Evolutionary conservation across 2,888 invertebrate genomes (phyloP).

Genomic region (Allophyes oxyacanthae): DNA sequence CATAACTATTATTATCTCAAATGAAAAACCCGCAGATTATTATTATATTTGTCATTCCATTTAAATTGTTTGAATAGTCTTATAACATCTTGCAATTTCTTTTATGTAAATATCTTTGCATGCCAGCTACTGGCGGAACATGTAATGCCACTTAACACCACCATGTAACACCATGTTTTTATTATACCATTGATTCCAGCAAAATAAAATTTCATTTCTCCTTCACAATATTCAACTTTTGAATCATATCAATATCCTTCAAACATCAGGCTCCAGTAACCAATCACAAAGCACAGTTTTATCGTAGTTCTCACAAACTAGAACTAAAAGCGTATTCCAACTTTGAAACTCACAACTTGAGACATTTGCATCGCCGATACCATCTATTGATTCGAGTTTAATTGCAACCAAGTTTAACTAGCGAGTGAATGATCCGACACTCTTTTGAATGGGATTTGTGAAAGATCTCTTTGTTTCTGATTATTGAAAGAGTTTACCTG

Average conservation of each 20-base stretch:
- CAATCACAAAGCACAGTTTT: conserved; percentile 50
- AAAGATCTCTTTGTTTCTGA: conserved; percentile 21
- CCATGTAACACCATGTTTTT: too few relatives aligned
- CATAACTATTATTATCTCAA: too few relatives aligned
- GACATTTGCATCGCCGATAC: conserved; percentile 58
- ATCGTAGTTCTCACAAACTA: conserved; percentile 37
- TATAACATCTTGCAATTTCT: too few relatives aligned
- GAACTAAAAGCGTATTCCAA: conserved; percentile 34
- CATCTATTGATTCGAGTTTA: conserved; percentile 46
- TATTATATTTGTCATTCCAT: too few relatives aligned
- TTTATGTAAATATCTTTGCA: too few relatives aligned
- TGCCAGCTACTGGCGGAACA: too few relatives aligned
- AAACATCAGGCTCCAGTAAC: conserved; percentile 28
- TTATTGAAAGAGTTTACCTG: conserved; percentile 19
- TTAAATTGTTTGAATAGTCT: too few relatives aligned
- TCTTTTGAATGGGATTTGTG: conserved; percentile 23
- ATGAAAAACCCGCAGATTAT: too few relatives aligned
- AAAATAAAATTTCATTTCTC: too few relatives aligned
- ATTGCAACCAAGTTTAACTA: conserved; percentile 42
- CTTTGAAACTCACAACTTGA: conserved; percentile 53
- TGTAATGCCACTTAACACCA: too few relatives aligned
- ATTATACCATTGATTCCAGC: too few relatives aligned
- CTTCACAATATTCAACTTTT: conserved; percentile 23
- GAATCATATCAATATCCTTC: conserved; percentile 8
- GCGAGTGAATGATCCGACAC: conserved; percentile 21